Percentiles rank a stretch among this genome's conserved stretches.
phyloP scores from a whole-genome alignment of 2,113 vertebrate genomes.

The Butastur rufipennis region DNA sequence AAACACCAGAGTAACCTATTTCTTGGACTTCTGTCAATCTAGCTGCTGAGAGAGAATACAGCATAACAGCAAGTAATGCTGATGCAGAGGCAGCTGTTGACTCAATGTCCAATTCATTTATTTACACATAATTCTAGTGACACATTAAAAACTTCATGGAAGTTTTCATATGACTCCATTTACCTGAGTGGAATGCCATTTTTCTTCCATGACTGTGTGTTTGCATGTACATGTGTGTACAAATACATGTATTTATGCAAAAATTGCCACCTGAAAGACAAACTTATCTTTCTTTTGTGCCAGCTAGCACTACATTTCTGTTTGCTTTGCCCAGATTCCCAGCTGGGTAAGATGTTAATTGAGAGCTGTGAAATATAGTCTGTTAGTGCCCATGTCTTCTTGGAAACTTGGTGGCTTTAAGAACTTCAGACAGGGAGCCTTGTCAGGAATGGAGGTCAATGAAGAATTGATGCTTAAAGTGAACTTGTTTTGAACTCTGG shows the following conservation, averaged over 20 bases:
- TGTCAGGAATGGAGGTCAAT: neutral
- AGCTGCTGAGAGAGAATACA: neutral
- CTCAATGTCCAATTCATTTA: neutral
- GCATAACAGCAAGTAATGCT: neutral
- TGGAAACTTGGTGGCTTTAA: neutral
- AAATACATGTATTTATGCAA: neutral
- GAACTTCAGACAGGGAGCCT: neutral
- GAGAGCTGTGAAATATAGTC: neutral
- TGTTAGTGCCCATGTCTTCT: neutral
- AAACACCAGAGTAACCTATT: neutral
- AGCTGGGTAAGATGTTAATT: neutral
- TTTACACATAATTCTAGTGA: neutral
- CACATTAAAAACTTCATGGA: neutral
- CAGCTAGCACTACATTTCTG: neutral
- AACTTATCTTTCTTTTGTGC: neutral
- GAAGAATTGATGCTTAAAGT: neutral
- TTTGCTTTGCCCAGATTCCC: neutral
- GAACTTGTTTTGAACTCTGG: neutral
- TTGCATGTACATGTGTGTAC: neutral
- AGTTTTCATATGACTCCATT: neutral
- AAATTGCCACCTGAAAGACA: neutral
- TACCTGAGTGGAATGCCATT: neutral
- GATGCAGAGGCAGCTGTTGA: neutral
- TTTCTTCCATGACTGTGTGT: neutral
- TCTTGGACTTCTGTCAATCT: neutral